Percentiles rank a stretch among this genome's conserved stretches.
Evolutionary conservation across 2,888 invertebrate genomes (phyloP).

Genomic region (Patella depressa): DNA sequence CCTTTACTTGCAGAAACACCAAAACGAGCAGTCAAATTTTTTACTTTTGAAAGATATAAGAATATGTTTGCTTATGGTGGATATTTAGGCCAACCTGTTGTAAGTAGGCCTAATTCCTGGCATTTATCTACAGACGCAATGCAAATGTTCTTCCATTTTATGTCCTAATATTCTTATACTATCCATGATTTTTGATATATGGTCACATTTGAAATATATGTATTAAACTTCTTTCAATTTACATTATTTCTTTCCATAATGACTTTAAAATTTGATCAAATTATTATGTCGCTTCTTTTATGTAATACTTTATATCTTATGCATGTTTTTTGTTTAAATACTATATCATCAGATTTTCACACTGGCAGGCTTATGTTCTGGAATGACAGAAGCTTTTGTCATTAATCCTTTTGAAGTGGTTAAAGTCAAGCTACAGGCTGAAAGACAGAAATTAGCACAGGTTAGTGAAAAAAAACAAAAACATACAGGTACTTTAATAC

Average conservation of each 20-base stretch:
- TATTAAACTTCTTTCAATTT: no score
- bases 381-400: constrained; percentile 90
- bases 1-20: constrained; percentile 95
- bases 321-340: no score
- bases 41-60: constrained; percentile 94
- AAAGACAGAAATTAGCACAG: constrained; percentile 52
- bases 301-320: no score
- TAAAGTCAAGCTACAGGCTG: constrained; percentile 80
- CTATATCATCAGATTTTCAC: constrained; percentile 82
- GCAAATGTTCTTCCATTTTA: background rate
- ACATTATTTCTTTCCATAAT: no score
- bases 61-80: constrained; percentile 76
- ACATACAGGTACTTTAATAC: no score
- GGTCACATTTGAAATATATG: no score
- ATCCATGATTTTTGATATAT: constrained; percentile 5
- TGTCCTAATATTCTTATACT: background rate
- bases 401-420: constrained; percentile 97
- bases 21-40: constrained; percentile 93
- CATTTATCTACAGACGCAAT: no score
- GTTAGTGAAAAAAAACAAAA: constrained; percentile 31
- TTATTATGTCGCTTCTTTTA: no score
- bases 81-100: constrained; percentile 42
- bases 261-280: no score
- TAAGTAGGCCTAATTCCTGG: constrained; percentile 28
- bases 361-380: constrained; percentile 89